Percentiles rank a stretch among this genome's conserved stretches.
Conservation (phyloP, 2,113 vertebrate species). For the Lasiurus borealis region DNA sequence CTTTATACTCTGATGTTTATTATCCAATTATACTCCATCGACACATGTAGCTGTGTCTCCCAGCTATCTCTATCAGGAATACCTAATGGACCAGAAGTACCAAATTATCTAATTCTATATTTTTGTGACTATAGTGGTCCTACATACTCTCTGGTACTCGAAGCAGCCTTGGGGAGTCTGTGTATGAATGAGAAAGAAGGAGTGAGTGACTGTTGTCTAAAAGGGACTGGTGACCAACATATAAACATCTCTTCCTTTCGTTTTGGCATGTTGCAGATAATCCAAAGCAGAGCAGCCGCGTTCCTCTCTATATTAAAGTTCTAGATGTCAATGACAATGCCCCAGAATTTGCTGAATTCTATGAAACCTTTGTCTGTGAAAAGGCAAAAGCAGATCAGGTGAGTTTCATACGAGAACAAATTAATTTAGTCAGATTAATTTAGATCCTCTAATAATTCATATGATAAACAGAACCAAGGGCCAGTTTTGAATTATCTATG, state of each 20-base stretch:
- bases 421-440: constrained; percentile 50
- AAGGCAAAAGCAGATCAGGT: constrained; percentile 97
- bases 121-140: neutral
- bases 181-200: neutral
- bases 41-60: neutral
- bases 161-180: neutral
- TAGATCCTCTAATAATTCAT: constrained; percentile 57
- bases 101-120: neutral
- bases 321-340: constrained; percentile 97
- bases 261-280: constrained; percentile 90
- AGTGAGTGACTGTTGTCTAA: neutral
- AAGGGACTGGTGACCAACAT: neutral
- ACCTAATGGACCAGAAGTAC: neutral
- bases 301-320: constrained; percentile 93
- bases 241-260: constrained; percentile 63
- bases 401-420: constrained; percentile 46
- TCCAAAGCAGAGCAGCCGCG: constrained; percentile 92
- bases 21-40: neutral
- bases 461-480: constrained; percentile 50
- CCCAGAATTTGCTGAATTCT: constrained; percentile 93
- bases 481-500: constrained; percentile 68
- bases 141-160: neutral
- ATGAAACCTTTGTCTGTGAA: constrained; percentile 97
- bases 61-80: neutral
- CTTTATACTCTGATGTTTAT: neutral